Conservation (phyloP, 2,888 invertebrate species). For the Thereva unica region DNA sequence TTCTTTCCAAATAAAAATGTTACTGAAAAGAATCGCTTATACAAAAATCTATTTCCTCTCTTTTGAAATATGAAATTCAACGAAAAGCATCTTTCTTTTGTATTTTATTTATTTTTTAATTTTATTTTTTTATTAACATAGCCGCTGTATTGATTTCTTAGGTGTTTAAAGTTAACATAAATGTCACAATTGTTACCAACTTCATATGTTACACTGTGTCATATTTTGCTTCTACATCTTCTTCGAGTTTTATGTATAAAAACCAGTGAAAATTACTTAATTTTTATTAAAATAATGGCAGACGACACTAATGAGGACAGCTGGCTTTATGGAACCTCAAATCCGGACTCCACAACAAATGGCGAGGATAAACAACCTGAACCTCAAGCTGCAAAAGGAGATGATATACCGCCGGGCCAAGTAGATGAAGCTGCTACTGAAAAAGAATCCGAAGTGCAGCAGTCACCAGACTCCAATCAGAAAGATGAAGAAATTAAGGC, state of each 20-base stretch:
- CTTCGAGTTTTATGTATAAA: background rate
- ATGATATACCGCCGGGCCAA: constrained; percentile 22
- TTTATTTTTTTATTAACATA: no score
- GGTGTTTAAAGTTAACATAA: no score
- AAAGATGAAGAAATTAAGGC: constrained; percentile 38
- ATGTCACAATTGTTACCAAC: no score
- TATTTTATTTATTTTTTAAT: no score
- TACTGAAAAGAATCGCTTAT: no score
- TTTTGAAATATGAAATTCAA: no score
- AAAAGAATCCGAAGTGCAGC: constrained; percentile 44
- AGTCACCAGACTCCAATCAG: constrained; percentile 44
- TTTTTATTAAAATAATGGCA: constrained; percentile 59
- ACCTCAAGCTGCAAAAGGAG: constrained; percentile 49
- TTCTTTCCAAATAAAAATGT: no score
- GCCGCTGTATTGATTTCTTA: no score
- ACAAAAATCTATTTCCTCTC: no score
- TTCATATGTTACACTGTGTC: background rate
- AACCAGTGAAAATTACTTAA: background rate
- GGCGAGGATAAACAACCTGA: constrained; percentile 49
- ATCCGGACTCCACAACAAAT: constrained; percentile 58
- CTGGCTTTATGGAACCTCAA: constrained; percentile 85
- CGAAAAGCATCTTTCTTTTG: no score
- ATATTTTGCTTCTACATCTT: background rate
- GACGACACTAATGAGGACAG: constrained; percentile 78
- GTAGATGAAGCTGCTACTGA: constrained; percentile 41